Base-by-base conservation (phyloP, 1,140 invertebrate genomes). In the Steinernema khuongi region DNA sequence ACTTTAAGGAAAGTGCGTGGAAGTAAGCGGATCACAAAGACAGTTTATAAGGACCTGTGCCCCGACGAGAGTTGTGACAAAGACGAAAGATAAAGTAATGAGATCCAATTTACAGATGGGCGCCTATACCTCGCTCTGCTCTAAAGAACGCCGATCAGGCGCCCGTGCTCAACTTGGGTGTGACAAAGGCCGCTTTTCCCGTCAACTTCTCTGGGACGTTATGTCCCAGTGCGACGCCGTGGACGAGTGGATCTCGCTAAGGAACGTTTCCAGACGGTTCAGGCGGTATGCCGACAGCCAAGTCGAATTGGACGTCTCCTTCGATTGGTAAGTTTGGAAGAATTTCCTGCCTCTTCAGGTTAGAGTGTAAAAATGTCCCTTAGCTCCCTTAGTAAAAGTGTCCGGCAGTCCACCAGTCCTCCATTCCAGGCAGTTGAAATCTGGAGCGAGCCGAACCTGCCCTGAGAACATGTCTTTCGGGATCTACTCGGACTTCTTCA, bases 91-190 rank as follows among this genome's bases (percentile, higher is more conserved):
- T n/a, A n/a, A n/a, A n/a, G n/a, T n/a, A n/a, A n/a, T n/a, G n/a
- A n/a, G n/a, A n/a, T n/a, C n/a, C n/a, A n/a, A n/a, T n/a, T 60
- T 60, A n/a, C 50, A 60, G 50, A 60, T 60, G 50, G 50, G 50
- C 7, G 7, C 19, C 50, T 7, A 7, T 22, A 22, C 50, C 26
- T 60, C 50, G 26, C 14, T 60, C 50, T 60, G 50, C 50, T 17
- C 26, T 60, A 4, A 11, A 60, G 50, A 60, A 2, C 7, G 7
- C 4, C 22, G 11, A 7, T 22, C 7, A n/a, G n/a, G n/a, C 7
- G 4, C 50, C 50, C 50, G 11, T 26, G 14, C 50, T 60, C 50
- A 14, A 22, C 11, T 26, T 60, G 50, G 50, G 50, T 11, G 50
- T 22, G 26, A 26, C 50, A 26, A 22, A 7, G 50, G 19, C 22